Evolutionary conservation across 2,888 invertebrate genomes (phyloP), one percentile per base, ranked within the genome.

Genomic region (Seira ritae): DNA sequence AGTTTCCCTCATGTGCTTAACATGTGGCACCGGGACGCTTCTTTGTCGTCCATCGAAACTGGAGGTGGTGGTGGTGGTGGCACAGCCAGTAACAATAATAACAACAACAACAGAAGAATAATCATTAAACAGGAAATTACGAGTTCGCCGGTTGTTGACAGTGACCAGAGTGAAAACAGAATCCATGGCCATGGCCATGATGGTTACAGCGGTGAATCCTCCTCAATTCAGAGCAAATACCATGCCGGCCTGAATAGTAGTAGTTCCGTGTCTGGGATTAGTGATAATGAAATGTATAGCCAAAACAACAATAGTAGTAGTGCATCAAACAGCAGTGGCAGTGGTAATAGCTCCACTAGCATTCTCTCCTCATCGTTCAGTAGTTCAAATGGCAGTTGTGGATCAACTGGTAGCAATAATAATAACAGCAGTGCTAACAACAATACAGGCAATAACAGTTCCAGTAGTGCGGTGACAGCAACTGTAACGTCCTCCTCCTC

Each of bases 251-350:
- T 46, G 22, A 31, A 8, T 31, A 2, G 2, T 8, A 62, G 17
- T 74, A 50, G 67, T 81, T 37, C 74, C 37, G 22, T 69, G 50
- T 0, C 74, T 60, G 70, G 46, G 31, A 72, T 73, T 37, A 81
- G 76, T 76, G 81, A 81, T 17, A 81, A 81, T 81, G 81, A 81
- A 72, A 76, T 81, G 81, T 81, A 81, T 68, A 55, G 55, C 17
- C 81, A 81, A 17, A 31, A 31, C 31, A n/a, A n/a, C n/a, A n/a
- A n/a, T n/a, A 75, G 75, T 19, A 70, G 75, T 19, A 75, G 65
- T 8, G 76, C 80, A 15, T 80, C 80, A 15, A 80, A 66, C 50
- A 80, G 70, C 66, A 75, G 65, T 68, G 70, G 65, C 23, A 67
- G 80, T 55, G 70, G 70, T 19, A 37, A 12, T 46, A 75, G 60